Percentiles rank a stretch among this genome's conserved stretches.
Evolutionary conservation across 2,888 invertebrate genomes (phyloP).

Genomic region (Lasius fuliginosus): DNA sequence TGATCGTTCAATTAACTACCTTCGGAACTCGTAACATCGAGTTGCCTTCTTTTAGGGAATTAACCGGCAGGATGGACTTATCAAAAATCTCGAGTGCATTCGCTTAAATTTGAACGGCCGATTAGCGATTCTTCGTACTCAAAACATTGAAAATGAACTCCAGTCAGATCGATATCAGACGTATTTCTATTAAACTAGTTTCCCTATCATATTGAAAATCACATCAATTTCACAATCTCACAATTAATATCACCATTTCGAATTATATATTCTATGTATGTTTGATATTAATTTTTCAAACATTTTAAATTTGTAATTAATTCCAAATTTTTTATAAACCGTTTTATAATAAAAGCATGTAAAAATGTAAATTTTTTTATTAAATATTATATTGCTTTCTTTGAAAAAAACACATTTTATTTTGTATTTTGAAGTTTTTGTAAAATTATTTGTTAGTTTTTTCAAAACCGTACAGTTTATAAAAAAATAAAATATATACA

Average conservation of each 20-base stretch:
- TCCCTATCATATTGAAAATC: background rate
- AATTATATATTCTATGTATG: background rate
- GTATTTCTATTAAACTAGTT: background rate
- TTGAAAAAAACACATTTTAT: background rate
- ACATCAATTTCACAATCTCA: background rate
- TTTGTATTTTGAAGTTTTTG: background rate
- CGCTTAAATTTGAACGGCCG: background rate
- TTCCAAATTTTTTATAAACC: background rate
- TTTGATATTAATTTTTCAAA: background rate
- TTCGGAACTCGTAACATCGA: background rate
- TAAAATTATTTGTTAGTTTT: background rate
- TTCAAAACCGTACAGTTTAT: background rate
- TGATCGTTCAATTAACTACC: background rate
- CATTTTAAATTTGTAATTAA: background rate
- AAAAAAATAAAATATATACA: background rate
- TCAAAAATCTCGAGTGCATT: constrained; percentile 24
- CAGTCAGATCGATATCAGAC: background rate
- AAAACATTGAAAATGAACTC: background rate
- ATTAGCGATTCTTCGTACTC: background rate
- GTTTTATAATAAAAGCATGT: background rate
- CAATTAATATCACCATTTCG: background rate
- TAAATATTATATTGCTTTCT: background rate
- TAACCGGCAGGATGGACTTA: background rate
- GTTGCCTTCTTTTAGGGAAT: background rate
- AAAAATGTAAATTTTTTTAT: background rate